phyloP scores from a whole-genome alignment of 2,113 vertebrate genomes.

The Atherinomorus stipes region DNA sequence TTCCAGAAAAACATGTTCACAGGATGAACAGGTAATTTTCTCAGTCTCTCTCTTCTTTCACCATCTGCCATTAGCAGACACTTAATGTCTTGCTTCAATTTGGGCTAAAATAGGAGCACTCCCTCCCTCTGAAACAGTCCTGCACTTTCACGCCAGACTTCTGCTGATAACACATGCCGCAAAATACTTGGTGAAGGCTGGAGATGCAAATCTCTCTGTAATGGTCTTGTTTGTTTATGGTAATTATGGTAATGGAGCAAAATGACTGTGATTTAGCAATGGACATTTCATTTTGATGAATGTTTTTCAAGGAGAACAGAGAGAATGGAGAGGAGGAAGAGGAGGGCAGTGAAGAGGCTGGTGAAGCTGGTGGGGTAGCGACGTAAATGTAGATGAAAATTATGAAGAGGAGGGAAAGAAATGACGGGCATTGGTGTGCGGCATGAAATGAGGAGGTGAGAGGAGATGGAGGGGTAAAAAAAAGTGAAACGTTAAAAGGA shows the following conservation, averaged over 20 bases:
- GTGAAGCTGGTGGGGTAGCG: background rate
- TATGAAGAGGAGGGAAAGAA: background rate
- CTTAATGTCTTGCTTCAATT: conserved; percentile 13
- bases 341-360: background rate
- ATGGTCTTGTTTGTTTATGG: conserved; percentile 61
- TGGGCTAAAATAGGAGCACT: conserved; percentile 3
- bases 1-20: background rate
- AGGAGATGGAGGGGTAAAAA: background rate
- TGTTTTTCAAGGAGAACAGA: conserved; percentile 9
- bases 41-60: background rate
- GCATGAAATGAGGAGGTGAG: background rate
- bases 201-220: conserved; percentile 58
- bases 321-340: background rate
- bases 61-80: conserved; percentile 7
- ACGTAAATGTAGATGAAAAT: background rate
- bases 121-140: conserved; percentile 2
- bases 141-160: conserved; percentile 10
- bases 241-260: conserved; percentile 58
- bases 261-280: conserved; percentile 58
- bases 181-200: background rate
- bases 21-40: conserved; percentile 25
- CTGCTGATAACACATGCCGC: background rate
- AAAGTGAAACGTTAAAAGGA: background rate
- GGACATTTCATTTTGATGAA: conserved; percentile 34
- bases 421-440: background rate